Base-by-base conservation (phyloP, 1,140 invertebrate species). In the Cepaea nemoralis region DNA sequence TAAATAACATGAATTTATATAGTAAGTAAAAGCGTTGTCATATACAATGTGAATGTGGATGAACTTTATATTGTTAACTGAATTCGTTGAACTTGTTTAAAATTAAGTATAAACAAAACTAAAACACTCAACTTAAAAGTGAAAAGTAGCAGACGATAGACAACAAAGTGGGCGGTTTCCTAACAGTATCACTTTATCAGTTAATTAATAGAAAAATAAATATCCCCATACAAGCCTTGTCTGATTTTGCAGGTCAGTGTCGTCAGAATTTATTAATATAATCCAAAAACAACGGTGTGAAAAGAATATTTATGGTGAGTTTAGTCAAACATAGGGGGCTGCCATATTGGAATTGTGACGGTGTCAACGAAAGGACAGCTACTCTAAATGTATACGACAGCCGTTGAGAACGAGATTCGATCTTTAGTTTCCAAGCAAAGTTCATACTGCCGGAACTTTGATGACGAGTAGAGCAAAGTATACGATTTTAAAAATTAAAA, bases 291-390 rank as follows among this genome's bases (percentile, higher is more conserved):
- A 24, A 10, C 55, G n/a, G 22, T 59, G 22, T 59, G 24, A n/a
- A 19, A 59, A 14, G 14, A 12, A 10, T 10, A 63, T 10, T 19
- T 63, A 8, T 63, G 33, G 16, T 27, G 12, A 0, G 33, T 31
- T 63, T 63, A 22, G 59, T 63, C n/a, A 63, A 27, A 33, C 1
- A 59, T 12, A 80, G 69, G 69, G 40, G 67, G 78, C 69, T 73
- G 69, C 67, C 78, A 80, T 73, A 33, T 73, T 50, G 69, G 31
- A 80, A 35, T 39, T 35, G 78, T 80, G 78, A 80, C 78, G 78
- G 55, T 80, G 39, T 37, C 78, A 80, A 80, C 78, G 42, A 73
- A 80, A 16, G 69, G 59, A 48, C 70, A 48, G 35, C 33, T 73
- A 80, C 66, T 80, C 78, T 71, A 31, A 48, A 45, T 74, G 48